Evolutionary conservation across 1,140 invertebrate species (phyloP).

Genomic region (Globodera ellingtonae): DNA sequence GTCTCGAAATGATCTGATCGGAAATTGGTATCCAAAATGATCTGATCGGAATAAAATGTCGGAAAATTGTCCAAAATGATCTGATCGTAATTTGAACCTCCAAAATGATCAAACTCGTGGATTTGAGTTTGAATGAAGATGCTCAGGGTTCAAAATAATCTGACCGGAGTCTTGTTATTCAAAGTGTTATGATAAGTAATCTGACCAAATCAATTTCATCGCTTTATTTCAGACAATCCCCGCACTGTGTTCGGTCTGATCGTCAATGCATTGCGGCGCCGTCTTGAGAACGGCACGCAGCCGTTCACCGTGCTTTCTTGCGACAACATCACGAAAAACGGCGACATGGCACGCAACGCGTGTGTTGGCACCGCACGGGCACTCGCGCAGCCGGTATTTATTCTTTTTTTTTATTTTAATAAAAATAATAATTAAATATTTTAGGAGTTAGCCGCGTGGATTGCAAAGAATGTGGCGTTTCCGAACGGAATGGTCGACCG

Average conservation of each 20-base stretch:
- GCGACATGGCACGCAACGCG: background rate
- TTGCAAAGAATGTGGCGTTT: background rate
- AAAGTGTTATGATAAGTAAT: background rate
- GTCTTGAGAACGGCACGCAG: background rate
- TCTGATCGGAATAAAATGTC: too few species aligned
- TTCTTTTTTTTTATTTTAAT: background rate
- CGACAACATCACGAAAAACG: background rate
- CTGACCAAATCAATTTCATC: background rate
- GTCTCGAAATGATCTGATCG: too few species aligned
- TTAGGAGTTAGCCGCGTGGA: background rate
- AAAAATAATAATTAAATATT: background rate
- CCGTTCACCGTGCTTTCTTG: conserved; percentile 9
- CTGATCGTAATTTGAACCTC: too few species aligned
- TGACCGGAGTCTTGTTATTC: background rate
- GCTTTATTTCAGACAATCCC: background rate
- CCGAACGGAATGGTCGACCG: conserved; percentile 11
- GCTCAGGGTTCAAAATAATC: too few species aligned
- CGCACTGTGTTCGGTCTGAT: conserved; percentile 4
- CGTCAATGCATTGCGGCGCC: background rate
- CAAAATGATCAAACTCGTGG: too few species aligned
- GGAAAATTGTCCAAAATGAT: too few species aligned
- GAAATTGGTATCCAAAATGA: too few species aligned
- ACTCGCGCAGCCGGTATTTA: background rate
- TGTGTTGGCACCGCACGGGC: background rate
- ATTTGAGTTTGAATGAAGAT: too few species aligned